A percentile compares a stretch with the other conserved stretches of the same genome.
Conservation (phyloP, 1,140 invertebrate genomes). For the Meteorus sp. region DNA sequence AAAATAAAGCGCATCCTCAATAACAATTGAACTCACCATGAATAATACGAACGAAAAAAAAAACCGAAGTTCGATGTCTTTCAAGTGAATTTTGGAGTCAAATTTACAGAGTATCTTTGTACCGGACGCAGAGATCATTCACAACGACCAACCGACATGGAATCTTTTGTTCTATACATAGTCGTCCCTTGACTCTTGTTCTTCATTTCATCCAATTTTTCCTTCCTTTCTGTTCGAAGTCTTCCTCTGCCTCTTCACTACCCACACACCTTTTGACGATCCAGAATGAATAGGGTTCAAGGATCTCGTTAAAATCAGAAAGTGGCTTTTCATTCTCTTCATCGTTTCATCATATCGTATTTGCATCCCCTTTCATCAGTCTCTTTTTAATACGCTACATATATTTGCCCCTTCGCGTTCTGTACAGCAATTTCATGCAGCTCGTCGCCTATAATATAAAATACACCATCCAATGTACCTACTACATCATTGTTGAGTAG, state of each 20-base stretch:
- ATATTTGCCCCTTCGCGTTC: background rate
- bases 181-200: background rate
- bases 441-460: background rate
- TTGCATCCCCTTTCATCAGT: too few species aligned
- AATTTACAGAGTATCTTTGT: too few species aligned
- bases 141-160: background rate
- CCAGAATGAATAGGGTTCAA: slow-evolving; percentile 25
- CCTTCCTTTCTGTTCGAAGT: background rate
- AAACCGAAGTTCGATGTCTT: too few species aligned
- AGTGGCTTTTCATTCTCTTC: slow-evolving; percentile 18
- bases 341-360: too few species aligned
- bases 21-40: too few species aligned
- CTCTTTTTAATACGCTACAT: slow-evolving; percentile 1
- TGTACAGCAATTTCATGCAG: background rate
- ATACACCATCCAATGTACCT: background rate
- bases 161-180: background rate
- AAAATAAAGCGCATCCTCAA: too few species aligned
- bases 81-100: too few species aligned
- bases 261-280: background rate
- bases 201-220: slow-evolving; percentile 6
- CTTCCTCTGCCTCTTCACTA: background rate
- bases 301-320: slow-evolving; percentile 25
- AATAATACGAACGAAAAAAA: too few species aligned
- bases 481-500: background rate
- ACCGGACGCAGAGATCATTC: background rate